Percentiles rank a stretch among this genome's conserved stretches.
These are phyloP conservation scores for Malachius bipustulatus DNA, from an alignment of 2,888 invertebrate species.

Conservation along the genomic window DNA sequence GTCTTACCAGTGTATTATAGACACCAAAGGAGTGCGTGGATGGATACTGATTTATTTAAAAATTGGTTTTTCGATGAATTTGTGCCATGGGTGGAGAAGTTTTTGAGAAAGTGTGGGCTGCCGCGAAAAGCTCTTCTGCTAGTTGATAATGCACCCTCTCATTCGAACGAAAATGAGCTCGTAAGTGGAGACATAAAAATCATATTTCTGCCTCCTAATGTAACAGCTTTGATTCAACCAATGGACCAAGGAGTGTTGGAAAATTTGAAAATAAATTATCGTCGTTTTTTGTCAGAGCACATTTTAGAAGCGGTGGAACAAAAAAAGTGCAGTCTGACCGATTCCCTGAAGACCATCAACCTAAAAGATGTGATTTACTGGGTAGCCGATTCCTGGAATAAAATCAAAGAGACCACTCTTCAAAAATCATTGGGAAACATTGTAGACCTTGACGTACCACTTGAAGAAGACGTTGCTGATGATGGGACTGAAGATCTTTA, in stretches of 20 bases:
- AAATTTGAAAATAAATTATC: slow-evolving; percentile 1
- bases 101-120: too few relatives aligned
- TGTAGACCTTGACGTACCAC: not conserved
- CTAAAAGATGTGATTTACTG: slow-evolving; percentile 3
- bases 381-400: slow-evolving; percentile 3
- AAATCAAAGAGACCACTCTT: not conserved
- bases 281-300: not conserved
- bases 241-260: slow-evolving; percentile 1
- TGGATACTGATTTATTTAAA: not conserved
- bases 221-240: slow-evolving; percentile 1
- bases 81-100: not conserved
- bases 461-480: not conserved
- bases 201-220: slow-evolving; percentile 1
- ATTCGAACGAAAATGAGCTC: slow-evolving; percentile 2
- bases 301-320: slow-evolving; percentile 1
- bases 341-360: too few relatives aligned
- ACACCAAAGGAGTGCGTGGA: slow-evolving; percentile 1
- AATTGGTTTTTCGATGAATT: slow-evolving; percentile 1
- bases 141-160: slow-evolving; percentile 1
- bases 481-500: slow-evolving; percentile 1
- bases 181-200: not conserved
- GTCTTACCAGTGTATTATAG: too few relatives aligned
- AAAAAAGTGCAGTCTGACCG: slow-evolving; percentile 1
- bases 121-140: too few relatives aligned
- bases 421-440: not conserved